A percentile compares a stretch with the other conserved stretches of the same genome.
Conservation (phyloP, 2,797 vertebrate species). For the Bovichtus diacanthus region DNA sequence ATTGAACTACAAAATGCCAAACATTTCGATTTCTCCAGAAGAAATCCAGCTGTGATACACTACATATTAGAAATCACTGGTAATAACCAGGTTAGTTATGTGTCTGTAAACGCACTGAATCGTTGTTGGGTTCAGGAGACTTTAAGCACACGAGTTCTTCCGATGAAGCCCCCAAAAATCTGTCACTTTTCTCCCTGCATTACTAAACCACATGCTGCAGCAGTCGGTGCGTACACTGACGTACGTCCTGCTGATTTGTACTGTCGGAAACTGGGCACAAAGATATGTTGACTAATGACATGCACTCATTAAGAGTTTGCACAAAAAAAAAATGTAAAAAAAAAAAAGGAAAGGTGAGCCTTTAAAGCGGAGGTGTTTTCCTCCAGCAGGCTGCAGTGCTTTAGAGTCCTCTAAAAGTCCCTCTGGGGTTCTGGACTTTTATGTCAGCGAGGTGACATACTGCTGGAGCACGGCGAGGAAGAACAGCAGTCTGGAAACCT, state of each 20-base stretch:
- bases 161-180: neutral
- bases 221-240: neutral
- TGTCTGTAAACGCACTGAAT: neutral
- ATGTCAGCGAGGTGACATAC: conserved; percentile 29
- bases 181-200: neutral
- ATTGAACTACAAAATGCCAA: neutral
- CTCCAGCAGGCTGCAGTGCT: neutral
- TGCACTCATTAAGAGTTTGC: neutral
- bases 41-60: neutral
- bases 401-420: neutral
- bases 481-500: conserved; percentile 59
- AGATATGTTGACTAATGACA: neutral
- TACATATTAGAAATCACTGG: neutral
- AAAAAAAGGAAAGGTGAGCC: neutral
- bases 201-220: neutral
- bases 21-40: neutral
- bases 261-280: neutral
- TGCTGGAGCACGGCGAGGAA: conserved; percentile 37
- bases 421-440: conserved; percentile 15
- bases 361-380: neutral
- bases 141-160: conserved; percentile 12
- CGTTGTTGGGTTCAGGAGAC: neutral
- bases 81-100: too few relatives aligned
- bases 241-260: neutral
- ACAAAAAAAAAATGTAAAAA: neutral